Conservation (phyloP, 2,113 vertebrate genomes). For the Ceuthmochares aereus region DNA sequence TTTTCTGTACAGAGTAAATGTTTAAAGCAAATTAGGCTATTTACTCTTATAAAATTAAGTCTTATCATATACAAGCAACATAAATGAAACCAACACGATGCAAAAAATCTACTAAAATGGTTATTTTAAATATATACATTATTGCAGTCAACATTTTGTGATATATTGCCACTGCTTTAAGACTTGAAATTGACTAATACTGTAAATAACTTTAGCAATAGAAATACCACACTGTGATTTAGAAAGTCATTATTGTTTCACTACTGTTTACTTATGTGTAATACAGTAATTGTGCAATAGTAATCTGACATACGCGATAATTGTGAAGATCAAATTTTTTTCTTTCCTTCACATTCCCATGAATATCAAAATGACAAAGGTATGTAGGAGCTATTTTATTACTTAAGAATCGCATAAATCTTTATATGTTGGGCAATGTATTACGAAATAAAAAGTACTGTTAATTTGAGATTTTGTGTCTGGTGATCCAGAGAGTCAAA, state of each 20-base stretch:
- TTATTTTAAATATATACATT: background rate
- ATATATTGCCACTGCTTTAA: background rate
- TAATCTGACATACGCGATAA: background rate
- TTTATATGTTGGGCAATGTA: background rate
- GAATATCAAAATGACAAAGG: background rate
- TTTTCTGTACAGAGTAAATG: background rate
- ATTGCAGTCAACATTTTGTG: background rate
- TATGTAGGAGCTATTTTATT: background rate
- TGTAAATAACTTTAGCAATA: background rate
- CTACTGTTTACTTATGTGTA: background rate
- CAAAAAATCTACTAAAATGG: background rate
- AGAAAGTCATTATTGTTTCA: background rate
- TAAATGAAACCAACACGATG: background rate
- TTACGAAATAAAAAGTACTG: background rate
- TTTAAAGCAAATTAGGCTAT: background rate
- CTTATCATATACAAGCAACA: background rate
- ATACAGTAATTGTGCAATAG: background rate
- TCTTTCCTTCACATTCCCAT: background rate
- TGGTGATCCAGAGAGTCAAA: conserved; percentile 84
- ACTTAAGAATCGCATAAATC: background rate
- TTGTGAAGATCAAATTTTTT: background rate
- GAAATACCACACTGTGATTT: background rate
- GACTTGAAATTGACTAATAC: background rate
- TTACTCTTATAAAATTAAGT: background rate
- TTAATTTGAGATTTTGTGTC: conserved; percentile 15